Evolutionary conservation across 2,888 invertebrate genomes (phyloP).

Genomic region (Zeuzera pyrina): DNA sequence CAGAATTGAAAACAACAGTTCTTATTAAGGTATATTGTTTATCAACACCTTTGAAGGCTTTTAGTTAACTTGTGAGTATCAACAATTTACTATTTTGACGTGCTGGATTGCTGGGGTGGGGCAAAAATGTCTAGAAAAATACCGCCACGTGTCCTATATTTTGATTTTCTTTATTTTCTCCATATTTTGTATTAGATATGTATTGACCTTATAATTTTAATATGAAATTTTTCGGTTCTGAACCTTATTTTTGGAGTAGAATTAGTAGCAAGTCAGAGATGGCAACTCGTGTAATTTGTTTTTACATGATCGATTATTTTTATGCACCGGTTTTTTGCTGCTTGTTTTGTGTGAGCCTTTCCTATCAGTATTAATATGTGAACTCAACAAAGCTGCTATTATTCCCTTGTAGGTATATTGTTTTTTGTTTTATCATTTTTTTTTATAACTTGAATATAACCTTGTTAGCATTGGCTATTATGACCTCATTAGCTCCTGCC

Average conservation of each 20-base stretch:
- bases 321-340: constrained; percentile 24
- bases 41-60: constrained; percentile 33
- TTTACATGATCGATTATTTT: constrained; percentile 43
- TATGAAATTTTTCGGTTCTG: neutral
- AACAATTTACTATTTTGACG: constrained; percentile 47
- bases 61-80: constrained; percentile 46
- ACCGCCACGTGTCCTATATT: constrained; percentile 68
- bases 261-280: neutral
- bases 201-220: constrained; percentile 8
- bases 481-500: constrained; percentile 13
- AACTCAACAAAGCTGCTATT: neutral
- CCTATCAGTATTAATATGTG: neutral
- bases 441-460: constrained; percentile 14
- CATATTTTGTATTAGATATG: constrained; percentile 17
- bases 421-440: constrained; percentile 9
- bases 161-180: constrained; percentile 32
- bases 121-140: constrained; percentile 59
- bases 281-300: constrained; percentile 21
- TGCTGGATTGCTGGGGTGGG: constrained; percentile 60
- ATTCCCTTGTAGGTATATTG: neutral
- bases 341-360: neutral
- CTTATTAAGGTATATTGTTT: constrained; percentile 36
- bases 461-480: constrained; percentile 10
- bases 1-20: constrained; percentile 30
- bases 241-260: neutral